Conservation (phyloP, 2,888 invertebrate genomes). For the Cetonia aurata region DNA sequence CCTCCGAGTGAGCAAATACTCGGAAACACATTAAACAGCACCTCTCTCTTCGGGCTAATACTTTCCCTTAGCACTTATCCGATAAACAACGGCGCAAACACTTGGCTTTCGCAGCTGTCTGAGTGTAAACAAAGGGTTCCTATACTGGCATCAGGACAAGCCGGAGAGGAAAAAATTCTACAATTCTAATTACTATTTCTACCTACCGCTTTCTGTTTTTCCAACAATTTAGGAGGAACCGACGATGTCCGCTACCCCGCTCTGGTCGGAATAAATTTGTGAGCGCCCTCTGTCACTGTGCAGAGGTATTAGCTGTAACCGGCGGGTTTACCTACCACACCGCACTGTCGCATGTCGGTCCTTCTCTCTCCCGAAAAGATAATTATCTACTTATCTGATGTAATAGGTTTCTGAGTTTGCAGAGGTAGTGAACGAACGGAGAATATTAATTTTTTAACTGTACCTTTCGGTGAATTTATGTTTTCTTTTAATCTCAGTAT, state of each 20-base stretch:
- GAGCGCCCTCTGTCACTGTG: neutral
- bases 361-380: too few relatives aligned
- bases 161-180: constrained; percentile 20
- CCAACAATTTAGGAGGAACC: neutral
- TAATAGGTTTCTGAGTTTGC: too few relatives aligned
- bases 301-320: too few relatives aligned
- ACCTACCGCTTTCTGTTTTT: constrained; percentile 34
- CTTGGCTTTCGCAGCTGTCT: constrained; percentile 45
- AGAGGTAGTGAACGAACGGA: too few relatives aligned
- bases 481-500: too few relatives aligned
- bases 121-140: constrained; percentile 40
- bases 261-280: too few relatives aligned
- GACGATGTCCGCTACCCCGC: too few relatives aligned
- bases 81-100: constrained; percentile 46
- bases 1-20: constrained; percentile 26
- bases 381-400: too few relatives aligned
- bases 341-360: too few relatives aligned
- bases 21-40: constrained; percentile 24
- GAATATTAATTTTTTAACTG: too few relatives aligned
- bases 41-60: constrained; percentile 13
- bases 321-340: too few relatives aligned
- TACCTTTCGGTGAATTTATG: too few relatives aligned
- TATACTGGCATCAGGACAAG: neutral
- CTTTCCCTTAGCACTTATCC: constrained; percentile 45
- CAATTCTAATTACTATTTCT: constrained; percentile 30